phyloP scores from a whole-genome alignment of 2,113 vertebrate genomes.

The Danio rerio region DNA sequence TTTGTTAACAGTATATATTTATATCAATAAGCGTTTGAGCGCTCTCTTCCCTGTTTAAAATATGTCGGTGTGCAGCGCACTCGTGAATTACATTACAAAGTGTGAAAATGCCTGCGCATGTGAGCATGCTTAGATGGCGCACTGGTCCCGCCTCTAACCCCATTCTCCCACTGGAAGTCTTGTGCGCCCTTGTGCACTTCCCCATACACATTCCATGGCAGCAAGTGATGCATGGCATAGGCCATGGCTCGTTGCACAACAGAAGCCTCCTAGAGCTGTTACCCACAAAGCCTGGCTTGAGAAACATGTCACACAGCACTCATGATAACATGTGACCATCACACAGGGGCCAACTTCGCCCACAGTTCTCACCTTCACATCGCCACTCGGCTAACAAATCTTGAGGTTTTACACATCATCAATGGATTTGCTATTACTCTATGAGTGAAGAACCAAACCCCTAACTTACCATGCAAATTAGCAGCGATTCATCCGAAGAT shows the following conservation, averaged over 20 bases:
- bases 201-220: constrained; percentile 50
- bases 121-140: not conserved
- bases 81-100: not conserved
- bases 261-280: constrained; percentile 34
- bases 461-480: constrained; percentile 79
- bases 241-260: constrained; percentile 47
- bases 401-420: not conserved
- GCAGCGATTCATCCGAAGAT: constrained; percentile 69
- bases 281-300: constrained; percentile 30
- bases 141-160: constrained; percentile 35
- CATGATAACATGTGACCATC: constrained; percentile 15
- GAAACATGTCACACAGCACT: constrained; percentile 34
- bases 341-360: constrained; percentile 2
- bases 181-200: constrained; percentile 40
- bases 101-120: not conserved
- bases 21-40: not conserved
- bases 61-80: not conserved
- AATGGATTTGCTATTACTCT: not conserved
- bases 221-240: constrained; percentile 52
- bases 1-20: not conserved
- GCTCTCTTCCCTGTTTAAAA: not conserved
- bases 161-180: constrained; percentile 24
- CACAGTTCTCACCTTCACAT: constrained; percentile 29
- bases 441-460: not conserved
- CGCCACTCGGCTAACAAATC: not conserved